These are phyloP conservation scores for Clarias batrachus DNA, from an alignment of 2,113 vertebrate genomes.

Conservation along the genomic window DNA sequence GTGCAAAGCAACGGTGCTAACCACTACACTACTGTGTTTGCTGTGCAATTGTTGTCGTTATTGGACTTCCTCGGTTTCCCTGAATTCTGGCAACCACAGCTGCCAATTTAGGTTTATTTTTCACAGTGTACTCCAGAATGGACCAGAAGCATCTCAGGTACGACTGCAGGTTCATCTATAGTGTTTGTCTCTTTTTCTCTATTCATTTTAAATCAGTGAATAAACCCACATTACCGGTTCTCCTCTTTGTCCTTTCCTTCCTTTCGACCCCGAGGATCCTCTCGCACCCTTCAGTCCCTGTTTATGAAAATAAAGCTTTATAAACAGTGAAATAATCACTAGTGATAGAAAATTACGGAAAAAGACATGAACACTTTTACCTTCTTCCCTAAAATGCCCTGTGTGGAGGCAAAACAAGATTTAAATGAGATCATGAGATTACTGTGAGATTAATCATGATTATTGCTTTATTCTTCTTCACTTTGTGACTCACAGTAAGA, in stretches of 20 bases:
- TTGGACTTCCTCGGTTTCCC: too few relatives aligned
- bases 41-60: too few relatives aligned
- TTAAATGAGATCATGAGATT: not conserved
- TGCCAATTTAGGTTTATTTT: too few relatives aligned
- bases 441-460: not conserved
- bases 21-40: too few relatives aligned
- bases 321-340: not conserved
- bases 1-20: too few relatives aligned
- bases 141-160: not conserved
- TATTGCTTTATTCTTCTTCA: not conserved
- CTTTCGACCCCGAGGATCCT: slow-evolving; percentile 66
- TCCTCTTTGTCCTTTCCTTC: slow-evolving; percentile 67
- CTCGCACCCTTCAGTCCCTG: slow-evolving; percentile 70
- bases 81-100: too few relatives aligned
- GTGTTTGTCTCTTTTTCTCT: not conserved
- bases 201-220: not conserved
- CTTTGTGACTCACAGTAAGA: slow-evolving; percentile 59
- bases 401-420: slow-evolving; percentile 52
- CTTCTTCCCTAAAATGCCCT: slow-evolving; percentile 71
- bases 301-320: slow-evolving; percentile 23
- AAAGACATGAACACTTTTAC: slow-evolving; percentile 50
- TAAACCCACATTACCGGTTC: slow-evolving; percentile 58
- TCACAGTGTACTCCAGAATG: not conserved
- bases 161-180: too few relatives aligned
- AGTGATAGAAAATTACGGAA: not conserved